Evolutionary conservation across 1,140 invertebrate species (phyloP), one percentile per base, ranked within the genome.

Genomic region (Drosophila miranda): DNA sequence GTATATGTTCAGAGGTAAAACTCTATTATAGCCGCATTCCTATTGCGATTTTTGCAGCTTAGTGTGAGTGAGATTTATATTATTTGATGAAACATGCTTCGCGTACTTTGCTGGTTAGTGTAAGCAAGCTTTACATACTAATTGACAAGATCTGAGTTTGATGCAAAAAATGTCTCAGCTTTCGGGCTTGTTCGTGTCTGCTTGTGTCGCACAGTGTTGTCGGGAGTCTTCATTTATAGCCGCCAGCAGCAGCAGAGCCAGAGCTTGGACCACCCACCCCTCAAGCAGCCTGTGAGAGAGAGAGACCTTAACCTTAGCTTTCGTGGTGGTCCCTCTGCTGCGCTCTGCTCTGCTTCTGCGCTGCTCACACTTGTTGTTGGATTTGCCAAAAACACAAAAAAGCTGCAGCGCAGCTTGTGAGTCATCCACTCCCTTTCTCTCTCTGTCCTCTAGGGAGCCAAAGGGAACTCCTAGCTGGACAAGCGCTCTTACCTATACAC

Each of bases 381-480:
- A 78, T 81, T 87, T 88, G 82, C 68, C 70, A 78, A 88, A 83
- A 62, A 34, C 49, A 51, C 49, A 50, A 62, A 48, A 9, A 21
- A 63, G 43, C 74, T 78, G 64, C 60, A 59, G 71, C 71, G 62
- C 74, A 52, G 66, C 77, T 74, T 71, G 59, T 71, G 55, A 69
- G 82, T 88, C 75, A 79, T 66, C 62, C 61, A 75, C 58, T 30
- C 28, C 28, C 52, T 54, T 53, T 48, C 44, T 30, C 28, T 8
- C 6, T 34, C 9, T 34, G 2, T 9, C 49, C 44, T 30, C 49
- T 42, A 56, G 61, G 52, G 55, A 30, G 51, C 34, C 51, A 63
- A 30, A 14, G 83, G 78, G 75, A 79, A 80, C 75, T 86, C 76
- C 80, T 89, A 78, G 81, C 38, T 88, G 83, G 67, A 61, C n/a